Base-by-base conservation (phyloP, 2,888 invertebrate genomes). In the Schizaphis graminum region DNA sequence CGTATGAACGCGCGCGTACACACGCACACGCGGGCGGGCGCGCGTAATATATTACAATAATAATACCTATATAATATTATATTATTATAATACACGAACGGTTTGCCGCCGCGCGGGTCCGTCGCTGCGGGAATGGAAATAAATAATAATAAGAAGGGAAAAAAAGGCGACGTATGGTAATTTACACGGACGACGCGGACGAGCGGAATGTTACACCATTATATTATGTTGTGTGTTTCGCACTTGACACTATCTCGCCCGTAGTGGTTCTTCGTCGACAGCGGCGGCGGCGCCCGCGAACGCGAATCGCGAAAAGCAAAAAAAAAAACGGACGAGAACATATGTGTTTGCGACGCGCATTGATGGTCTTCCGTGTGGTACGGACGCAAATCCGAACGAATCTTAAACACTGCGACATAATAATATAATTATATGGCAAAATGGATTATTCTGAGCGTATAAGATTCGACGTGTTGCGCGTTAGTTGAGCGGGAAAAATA, bases 111-210 rank as follows among this genome's bases (percentile, higher is more conserved):
- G 56, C 77, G 21, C 77, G 21, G n/a, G n/a, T 3, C n/a, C 89
- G 53, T 47, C 92, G 49, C 92, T 47, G 87, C 92, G 87, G 92
- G 86, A 87, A 92, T 92, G 87, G 86, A 92, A 88, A 92, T 92
- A 92, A 92, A 92, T 92, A 92, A 92, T 35, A 49, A 87, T 28
- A 13, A 88, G 49, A 35, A 87, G 61, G 61, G 49, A 90, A 91
- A 91, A 86, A 88, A 87, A 92, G 35, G 67, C 92, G 87, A 92
- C 92, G 56, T 92, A 92, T 92, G 92, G 87, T 92, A 92, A 92
- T 92, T 92, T 49, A 92, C 87, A 57, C 61, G 49, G 49, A 57
- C 61, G 61, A 61, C 92, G 16, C n/a, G 85, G 77, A 56, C 41
- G 41, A 47, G 11, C 61, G 92, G 92, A 92, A 92, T 87, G 92